phyloP scores from a whole-genome alignment of 2,797 vertebrate genomes.

The Bradypodion pumilum region DNA sequence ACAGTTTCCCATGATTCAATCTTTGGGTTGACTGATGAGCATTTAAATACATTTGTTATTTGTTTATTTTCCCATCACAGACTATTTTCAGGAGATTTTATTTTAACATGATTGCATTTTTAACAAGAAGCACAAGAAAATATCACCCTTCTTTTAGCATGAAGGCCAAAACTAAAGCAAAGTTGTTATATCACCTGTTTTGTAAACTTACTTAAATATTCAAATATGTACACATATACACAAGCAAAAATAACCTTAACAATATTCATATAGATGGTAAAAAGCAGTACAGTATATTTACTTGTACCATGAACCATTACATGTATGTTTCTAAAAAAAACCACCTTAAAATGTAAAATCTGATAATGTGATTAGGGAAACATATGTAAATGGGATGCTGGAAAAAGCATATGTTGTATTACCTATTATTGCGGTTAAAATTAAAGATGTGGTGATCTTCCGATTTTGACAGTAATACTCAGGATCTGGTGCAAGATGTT shows the following conservation, averaged over 20 bases:
- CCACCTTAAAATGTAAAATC: not conserved
- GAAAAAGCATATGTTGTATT: not conserved
- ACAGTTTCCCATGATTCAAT: not conserved
- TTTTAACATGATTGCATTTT: not conserved
- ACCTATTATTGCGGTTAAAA: not conserved
- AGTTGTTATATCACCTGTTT: no score
- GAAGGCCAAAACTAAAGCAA: no score
- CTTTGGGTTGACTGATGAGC: not conserved
- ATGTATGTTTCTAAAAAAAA: not conserved
- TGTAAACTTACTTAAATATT: no score
- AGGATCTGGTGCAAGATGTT: no score
- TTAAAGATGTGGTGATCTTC: not conserved
- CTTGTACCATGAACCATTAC: not conserved
- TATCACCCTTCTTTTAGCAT: not conserved
- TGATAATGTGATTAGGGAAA: not conserved
- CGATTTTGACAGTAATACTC: no score
- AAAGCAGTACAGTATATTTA: no score
- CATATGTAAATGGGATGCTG: conserved; percentile 18
- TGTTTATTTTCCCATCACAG: not conserved
- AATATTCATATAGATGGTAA: no score
- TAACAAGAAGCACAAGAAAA: not conserved
- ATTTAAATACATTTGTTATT: not conserved
- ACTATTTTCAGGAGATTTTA: not conserved
- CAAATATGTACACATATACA: no score
- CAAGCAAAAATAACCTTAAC: no score